These are phyloP conservation scores for Crocuta crocuta DNA, from an alignment of 2,113 vertebrate species.

Conservation along the genomic window DNA sequence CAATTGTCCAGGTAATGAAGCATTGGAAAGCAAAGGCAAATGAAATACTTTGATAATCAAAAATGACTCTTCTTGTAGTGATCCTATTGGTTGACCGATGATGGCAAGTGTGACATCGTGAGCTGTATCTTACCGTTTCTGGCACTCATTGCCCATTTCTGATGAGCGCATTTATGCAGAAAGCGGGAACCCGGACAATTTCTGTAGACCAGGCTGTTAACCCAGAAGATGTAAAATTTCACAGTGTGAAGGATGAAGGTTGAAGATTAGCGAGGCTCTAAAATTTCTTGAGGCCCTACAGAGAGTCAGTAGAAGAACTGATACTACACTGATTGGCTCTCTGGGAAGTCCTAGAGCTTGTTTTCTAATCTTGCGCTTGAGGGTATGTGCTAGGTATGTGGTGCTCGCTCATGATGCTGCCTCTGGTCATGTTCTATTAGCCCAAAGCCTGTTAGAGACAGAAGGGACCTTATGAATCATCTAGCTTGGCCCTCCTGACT, in stretches of 20 bases:
- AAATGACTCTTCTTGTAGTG: not conserved
- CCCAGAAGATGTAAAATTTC: not conserved
- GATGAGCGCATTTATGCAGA: not conserved
- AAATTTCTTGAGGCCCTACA: not conserved
- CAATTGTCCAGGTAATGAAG: conserved; percentile 52
- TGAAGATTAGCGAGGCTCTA: not conserved
- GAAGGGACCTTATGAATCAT: not conserved
- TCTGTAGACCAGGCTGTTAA: not conserved
- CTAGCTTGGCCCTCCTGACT: not conserved
- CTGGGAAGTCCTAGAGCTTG: not conserved
- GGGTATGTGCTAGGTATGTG: accelerated
- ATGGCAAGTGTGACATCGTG: not conserved
- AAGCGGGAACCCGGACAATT: not conserved
- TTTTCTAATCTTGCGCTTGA: not conserved
- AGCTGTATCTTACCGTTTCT: not conserved
- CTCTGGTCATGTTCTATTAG: not conserved
- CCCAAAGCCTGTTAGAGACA: not conserved
- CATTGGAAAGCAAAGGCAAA: conserved; percentile 11
- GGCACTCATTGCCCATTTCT: not conserved
- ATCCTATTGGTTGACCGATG: not conserved
- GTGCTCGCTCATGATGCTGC: accelerated
- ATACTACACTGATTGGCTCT: not conserved
- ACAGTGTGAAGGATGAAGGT: not conserved
- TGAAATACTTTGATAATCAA: conserved; percentile 44
- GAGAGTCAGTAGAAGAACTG: not conserved